phyloP scores from a whole-genome alignment of 2,888 invertebrate species.

The Acanthacorydalis orientalis region DNA sequence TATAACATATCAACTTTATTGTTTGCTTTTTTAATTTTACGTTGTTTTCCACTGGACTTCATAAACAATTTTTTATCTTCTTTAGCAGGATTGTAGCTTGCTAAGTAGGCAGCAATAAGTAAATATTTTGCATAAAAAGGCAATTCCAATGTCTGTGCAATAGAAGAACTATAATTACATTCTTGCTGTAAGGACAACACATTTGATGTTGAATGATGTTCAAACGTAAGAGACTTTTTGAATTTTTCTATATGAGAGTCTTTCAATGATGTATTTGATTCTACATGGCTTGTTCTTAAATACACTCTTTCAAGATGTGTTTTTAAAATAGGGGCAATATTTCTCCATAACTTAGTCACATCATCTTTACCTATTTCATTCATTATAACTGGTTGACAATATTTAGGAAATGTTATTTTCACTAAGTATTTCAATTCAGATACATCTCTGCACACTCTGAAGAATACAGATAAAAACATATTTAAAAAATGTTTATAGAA shows the following conservation, averaged over 20 bases:
- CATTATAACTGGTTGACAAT: slow-evolving; percentile 59
- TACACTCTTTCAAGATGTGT: slow-evolving; percentile 62
- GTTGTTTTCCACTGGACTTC: slow-evolving; percentile 58
- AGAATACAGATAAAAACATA: slow-evolving; percentile 70
- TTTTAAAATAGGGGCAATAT: slow-evolving; percentile 60
- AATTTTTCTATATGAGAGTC: background rate
- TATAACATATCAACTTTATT: slow-evolving; percentile 38
- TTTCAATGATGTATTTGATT: slow-evolving; percentile 8
- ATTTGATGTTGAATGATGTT: background rate
- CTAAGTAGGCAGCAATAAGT: slow-evolving; percentile 78
- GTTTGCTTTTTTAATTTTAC: slow-evolving; percentile 43
- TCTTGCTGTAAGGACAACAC: background rate
- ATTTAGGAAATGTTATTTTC: slow-evolving; percentile 55
- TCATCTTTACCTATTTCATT: slow-evolving; percentile 46
- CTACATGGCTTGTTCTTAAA: slow-evolving; percentile 35
- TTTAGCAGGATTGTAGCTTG: slow-evolving; percentile 81
- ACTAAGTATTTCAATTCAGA: slow-evolving; percentile 70
- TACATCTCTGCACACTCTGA: slow-evolving; percentile 68
- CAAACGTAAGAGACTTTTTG: background rate
- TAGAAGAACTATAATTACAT: slow-evolving; percentile 15
- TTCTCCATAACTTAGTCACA: slow-evolving; percentile 57
- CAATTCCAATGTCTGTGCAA: slow-evolving; percentile 55
- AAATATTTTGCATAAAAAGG: slow-evolving; percentile 84
- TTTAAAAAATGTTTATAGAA: slow-evolving; percentile 68
- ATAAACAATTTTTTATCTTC: slow-evolving; percentile 76